A percentile compares a stretch with the other conserved stretches of the same genome.
Conservation (phyloP, 2,888 invertebrate genomes). For the Cylindroiulus punctatus region DNA sequence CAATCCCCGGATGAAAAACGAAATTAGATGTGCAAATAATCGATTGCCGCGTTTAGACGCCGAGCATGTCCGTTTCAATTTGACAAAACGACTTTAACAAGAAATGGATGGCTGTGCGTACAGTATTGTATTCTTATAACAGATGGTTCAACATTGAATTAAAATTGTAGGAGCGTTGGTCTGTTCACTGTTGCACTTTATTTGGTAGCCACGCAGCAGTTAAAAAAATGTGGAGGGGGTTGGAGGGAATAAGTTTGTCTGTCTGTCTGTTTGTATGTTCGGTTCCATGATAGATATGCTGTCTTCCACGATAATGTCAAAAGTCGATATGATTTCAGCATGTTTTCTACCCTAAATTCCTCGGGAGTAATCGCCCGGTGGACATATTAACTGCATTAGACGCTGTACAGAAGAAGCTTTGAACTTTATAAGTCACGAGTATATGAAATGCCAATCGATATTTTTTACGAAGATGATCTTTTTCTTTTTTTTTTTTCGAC, state of each 20-base stretch:
- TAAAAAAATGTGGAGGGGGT: not conserved
- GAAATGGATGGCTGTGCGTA: not conserved
- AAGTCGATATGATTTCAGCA: constrained; percentile 34
- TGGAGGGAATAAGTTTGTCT: not conserved
- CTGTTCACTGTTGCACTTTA: constrained; percentile 4
- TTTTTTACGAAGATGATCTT: constrained; percentile 7
- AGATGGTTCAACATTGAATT: not conserved
- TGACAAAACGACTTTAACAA: not conserved
- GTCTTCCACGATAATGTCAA: not conserved
- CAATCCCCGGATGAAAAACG: too few species aligned
- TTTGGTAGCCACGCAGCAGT: not conserved
- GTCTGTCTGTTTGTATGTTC: not conserved
- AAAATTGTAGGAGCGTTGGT: not conserved
- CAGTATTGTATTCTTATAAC: too few species aligned
- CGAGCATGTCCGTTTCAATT: not conserved
- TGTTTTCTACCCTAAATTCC: constrained; percentile 31
- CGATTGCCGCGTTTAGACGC: not conserved
- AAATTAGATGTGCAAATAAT: too few species aligned
- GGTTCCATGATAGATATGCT: not conserved
- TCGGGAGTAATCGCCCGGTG: constrained; percentile 5
- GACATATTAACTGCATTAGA: constrained; percentile 37
- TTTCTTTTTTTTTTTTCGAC: not conserved
- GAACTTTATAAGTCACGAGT: constrained; percentile 29
- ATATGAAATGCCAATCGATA: constrained; percentile 26
- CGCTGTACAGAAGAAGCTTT: not conserved